These are phyloP conservation scores for Trachelus troglodyta DNA, from an alignment of 2,888 invertebrate genomes.

Conservation along the genomic window DNA sequence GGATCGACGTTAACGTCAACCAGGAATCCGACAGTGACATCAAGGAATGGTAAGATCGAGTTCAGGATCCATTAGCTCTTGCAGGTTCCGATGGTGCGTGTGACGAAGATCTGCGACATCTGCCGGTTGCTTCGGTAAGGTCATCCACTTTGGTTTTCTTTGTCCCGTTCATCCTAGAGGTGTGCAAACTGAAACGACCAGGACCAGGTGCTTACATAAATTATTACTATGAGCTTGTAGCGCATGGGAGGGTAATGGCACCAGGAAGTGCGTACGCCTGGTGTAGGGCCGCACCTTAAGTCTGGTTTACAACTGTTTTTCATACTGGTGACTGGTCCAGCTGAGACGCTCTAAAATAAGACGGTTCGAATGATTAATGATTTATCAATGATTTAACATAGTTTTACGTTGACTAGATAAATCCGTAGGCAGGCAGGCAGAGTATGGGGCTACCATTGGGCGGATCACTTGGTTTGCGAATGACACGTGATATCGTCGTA, in stretches of 20 bases:
- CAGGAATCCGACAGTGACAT: constrained; percentile 35
- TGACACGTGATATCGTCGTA: constrained; percentile 32
- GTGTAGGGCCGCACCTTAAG: not conserved
- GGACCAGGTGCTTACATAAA: not conserved
- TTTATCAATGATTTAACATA: not conserved
- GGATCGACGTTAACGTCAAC: constrained; percentile 28
- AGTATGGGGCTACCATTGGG: constrained; percentile 15
- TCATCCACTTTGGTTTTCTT: not conserved
- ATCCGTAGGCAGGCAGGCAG: not conserved
- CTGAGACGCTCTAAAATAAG: not conserved
- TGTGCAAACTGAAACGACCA: not conserved
- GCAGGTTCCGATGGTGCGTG: no score
- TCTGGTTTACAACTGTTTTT: not conserved
- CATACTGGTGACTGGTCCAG: not conserved
- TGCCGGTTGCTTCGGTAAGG: no score
- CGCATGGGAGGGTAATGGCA: not conserved
- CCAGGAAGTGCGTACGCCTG: not conserved
- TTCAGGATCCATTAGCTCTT: not conserved
- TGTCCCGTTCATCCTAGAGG: not conserved
- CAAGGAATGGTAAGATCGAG: constrained; percentile 42
- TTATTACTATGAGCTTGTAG: not conserved
- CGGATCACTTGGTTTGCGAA: constrained; percentile 21
- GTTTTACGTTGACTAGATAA: not conserved
- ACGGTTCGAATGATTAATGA: not conserved
- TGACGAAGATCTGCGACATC: no score